Base-by-base conservation (phyloP, 1,140 invertebrate genomes). In the Drosophila guanche region DNA sequence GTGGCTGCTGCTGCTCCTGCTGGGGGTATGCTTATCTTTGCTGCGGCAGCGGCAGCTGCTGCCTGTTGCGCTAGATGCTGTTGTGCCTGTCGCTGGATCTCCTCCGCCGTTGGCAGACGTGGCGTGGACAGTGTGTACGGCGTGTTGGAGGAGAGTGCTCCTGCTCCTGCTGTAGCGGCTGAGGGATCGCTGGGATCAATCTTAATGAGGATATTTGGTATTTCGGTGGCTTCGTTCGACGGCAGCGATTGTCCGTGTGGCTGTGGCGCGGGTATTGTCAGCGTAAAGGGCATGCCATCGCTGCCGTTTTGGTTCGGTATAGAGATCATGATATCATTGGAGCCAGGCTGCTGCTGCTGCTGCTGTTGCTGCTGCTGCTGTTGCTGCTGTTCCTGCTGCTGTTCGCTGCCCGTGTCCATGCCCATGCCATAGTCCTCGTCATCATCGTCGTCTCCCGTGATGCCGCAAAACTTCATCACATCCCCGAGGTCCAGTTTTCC, bases 401-500 rank as follows among this genome's bases (percentile, higher is more conserved):
- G 53, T 25, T 0, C 29, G 14, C 20, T 48, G 2, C 41, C 25
- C 23, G 33, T 23, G 40, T 60, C 63, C 22, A 40, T 27, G 27
- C 90, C 89, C 76, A 90, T 89, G 10, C 67, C 83, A 41, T 89
- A 89, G 43, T 89, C 90, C 33, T 79, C 85, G 29, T 91, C 90
- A 16, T 85, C 81, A 16, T 91, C 91, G 43, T 91, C 90, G 22
- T 91, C 90, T 41, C 91, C 91, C 6, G 83, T 91, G 23, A 91
- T 91, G 29, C 88, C 92, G 60, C 91, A 92, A 12, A 93, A 77
- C 86, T 93, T 93, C 93, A 93, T 93, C 12, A 93, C 92, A 83
- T 93, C 93, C 43, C 93, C 93, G 58, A 93, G 88, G 83, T 93
- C 93, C 43, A 93, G 76, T 84, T 93, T 93, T 3, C 90, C 90